phyloP scores from a whole-genome alignment of 2,797 vertebrate genomes.

The Pipistrellus pipistrellus region DNA sequence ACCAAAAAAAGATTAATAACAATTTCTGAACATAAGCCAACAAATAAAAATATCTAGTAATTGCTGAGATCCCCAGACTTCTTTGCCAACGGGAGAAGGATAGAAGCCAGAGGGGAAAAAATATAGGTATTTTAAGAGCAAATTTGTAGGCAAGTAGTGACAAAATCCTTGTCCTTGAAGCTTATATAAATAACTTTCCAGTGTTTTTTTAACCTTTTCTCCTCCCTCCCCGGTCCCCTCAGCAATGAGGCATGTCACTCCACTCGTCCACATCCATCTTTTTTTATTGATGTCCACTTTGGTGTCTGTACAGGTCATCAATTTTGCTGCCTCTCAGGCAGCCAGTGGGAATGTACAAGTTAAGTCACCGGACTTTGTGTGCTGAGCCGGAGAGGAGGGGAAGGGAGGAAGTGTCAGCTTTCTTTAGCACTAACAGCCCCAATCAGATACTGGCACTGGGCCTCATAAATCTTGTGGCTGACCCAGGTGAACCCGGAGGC shows the following conservation, averaged over 20 bases:
- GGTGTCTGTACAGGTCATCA: constrained; percentile 91
- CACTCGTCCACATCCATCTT: constrained; percentile 91
- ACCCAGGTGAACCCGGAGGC: constrained; percentile 91
- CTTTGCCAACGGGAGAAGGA: constrained; percentile 74
- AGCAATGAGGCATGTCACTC: constrained; percentile 89
- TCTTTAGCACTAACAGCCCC: constrained; percentile 85
- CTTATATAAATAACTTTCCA: constrained; percentile 95
- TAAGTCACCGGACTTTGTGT: constrained; percentile 88
- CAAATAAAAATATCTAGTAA: constrained; percentile 54
- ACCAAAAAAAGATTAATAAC: constrained; percentile 62
- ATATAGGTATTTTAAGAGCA: constrained; percentile 82
- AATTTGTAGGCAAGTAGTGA: constrained; percentile 90
- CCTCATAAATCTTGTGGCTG: constrained; percentile 91
- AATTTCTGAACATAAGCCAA: constrained; percentile 58
- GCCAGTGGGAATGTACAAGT: constrained; percentile 88
- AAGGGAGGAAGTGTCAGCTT: constrained; percentile 83
- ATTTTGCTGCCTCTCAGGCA: constrained; percentile 90
- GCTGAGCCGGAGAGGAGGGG: constrained; percentile 80
- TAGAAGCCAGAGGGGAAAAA: constrained; percentile 82
- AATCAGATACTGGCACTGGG: constrained; percentile 87
- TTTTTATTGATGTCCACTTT: constrained; percentile 92
- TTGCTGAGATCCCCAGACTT: constrained; percentile 56
- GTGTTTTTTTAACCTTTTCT: constrained; percentile 96
- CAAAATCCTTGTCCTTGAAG: constrained; percentile 94
- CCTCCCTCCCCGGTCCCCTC: constrained; percentile 87